These are phyloP conservation scores for Chloroceryle aenea DNA, from an alignment of 2,113 vertebrate genomes.

Conservation along the genomic window DNA sequence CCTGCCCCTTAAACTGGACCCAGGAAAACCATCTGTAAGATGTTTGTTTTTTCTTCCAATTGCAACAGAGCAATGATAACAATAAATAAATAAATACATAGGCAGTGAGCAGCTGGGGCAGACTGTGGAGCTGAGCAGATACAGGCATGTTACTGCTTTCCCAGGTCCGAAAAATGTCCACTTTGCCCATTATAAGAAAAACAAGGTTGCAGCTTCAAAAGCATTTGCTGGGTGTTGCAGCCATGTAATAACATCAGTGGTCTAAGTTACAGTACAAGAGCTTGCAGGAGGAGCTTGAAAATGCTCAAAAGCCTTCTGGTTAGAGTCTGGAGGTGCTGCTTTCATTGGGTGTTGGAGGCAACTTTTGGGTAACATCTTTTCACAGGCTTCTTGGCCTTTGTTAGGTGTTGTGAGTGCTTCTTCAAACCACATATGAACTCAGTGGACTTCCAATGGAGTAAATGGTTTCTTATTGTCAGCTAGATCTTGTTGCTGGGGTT, in stretches of 20 bases:
- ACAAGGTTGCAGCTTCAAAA: neutral
- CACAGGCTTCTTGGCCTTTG: neutral
- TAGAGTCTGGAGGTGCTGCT: neutral
- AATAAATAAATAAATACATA: too few relatives aligned
- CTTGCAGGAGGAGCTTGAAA: neutral
- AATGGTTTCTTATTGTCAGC: neutral
- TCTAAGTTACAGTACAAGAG: neutral
- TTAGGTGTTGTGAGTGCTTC: neutral
- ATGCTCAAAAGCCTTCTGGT: neutral
- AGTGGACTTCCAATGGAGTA: neutral
- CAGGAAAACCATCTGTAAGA: neutral
- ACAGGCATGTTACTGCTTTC: neutral
- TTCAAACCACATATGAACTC: neutral
- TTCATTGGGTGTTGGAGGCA: neutral
- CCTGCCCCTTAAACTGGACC: neutral
- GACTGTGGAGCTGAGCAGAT: neutral
- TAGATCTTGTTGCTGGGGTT: neutral
- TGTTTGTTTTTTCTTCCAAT: neutral
- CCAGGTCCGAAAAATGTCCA: neutral
- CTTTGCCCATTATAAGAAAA: neutral
- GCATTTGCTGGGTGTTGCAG: neutral
- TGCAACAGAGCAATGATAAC: neutral
- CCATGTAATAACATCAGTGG: neutral
- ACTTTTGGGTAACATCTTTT: neutral
- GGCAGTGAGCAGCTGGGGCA: neutral